Evolutionary conservation across 2,113 vertebrate genomes (phyloP).

Genomic region (Hippocampus mohnikei): DNA sequence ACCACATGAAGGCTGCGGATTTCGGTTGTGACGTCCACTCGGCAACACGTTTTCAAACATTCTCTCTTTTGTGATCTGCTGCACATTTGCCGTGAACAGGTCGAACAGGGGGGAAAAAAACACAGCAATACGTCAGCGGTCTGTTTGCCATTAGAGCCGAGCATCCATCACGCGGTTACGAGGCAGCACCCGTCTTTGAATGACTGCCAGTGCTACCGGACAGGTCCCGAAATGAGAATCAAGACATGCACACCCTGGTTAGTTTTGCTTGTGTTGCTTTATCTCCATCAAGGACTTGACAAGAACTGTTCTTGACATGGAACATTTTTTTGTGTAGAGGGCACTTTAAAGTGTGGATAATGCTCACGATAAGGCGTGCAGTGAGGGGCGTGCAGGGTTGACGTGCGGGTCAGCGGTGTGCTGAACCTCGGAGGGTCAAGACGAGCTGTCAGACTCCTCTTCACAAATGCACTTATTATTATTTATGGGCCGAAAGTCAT

Average conservation of each 20-base stretch:
- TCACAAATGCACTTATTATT: conserved; percentile 1
- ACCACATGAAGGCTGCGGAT: too few species aligned
- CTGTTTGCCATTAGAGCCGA: conserved; percentile 43
- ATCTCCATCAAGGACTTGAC: background rate
- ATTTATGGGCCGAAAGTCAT: background rate
- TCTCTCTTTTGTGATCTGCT: background rate
- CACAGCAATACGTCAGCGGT: conserved; percentile 20
- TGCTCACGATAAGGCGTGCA: background rate
- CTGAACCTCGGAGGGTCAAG: background rate
- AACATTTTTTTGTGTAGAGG: background rate
- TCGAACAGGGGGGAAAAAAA: conserved; percentile 23
- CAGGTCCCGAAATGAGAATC: background rate
- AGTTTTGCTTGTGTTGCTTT: too few species aligned
- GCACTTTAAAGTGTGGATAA: background rate
- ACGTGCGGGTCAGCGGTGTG: background rate
- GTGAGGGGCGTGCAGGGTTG: background rate
- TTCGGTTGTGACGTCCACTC: too few species aligned
- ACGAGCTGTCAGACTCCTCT: background rate
- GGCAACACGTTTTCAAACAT: too few species aligned
- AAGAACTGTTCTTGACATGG: background rate
- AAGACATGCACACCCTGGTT: background rate
- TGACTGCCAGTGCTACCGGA: too few species aligned
- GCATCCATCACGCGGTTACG: conserved; percentile 22
- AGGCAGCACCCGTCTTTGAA: conserved; percentile 32
- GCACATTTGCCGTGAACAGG: conserved; percentile 8